Evolutionary conservation across 2,888 invertebrate genomes (phyloP).

Genomic region (Eulithis testata): DNA sequence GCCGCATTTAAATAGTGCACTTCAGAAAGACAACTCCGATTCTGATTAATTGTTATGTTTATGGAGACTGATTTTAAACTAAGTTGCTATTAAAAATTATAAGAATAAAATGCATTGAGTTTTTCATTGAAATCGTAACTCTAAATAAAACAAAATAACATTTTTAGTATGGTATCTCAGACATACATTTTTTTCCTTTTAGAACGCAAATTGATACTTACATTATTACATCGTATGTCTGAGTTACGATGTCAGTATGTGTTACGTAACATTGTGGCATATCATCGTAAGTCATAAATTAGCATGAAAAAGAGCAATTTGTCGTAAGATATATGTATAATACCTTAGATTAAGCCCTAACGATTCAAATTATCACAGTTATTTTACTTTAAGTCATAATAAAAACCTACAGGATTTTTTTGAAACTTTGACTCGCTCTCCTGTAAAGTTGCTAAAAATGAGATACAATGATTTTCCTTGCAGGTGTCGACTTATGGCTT

Average conservation of each 20-base stretch:
- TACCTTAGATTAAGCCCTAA: too few species aligned
- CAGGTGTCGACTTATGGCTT: too few species aligned
- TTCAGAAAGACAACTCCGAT: neutral
- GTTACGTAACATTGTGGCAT: conserved; percentile 14
- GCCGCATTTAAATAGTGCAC: neutral
- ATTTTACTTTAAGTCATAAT: too few species aligned
- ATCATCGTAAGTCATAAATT: conserved; percentile 6
- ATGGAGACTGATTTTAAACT: conserved; percentile 12
- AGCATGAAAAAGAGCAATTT: conserved; percentile 1
- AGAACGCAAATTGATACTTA: conserved; percentile 3
- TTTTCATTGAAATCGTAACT: neutral
- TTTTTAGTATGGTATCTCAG: neutral
- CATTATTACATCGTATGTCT: conserved; percentile 14
- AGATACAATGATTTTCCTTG: too few species aligned
- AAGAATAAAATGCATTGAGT: conserved; percentile 4
- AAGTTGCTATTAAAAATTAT: conserved; percentile 11
- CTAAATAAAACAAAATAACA: neutral
- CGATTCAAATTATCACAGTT: too few species aligned
- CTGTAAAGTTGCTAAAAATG: too few species aligned
- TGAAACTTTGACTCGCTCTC: too few species aligned
- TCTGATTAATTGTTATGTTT: conserved; percentile 11
- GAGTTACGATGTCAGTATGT: conserved; percentile 17
- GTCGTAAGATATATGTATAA: too few species aligned
- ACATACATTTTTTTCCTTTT: neutral
- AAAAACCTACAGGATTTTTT: too few species aligned